Percentiles rank a stretch among this genome's conserved stretches.
phyloP scores from a whole-genome alignment of 23 tunicate species.

The Styela clava region DNA sequence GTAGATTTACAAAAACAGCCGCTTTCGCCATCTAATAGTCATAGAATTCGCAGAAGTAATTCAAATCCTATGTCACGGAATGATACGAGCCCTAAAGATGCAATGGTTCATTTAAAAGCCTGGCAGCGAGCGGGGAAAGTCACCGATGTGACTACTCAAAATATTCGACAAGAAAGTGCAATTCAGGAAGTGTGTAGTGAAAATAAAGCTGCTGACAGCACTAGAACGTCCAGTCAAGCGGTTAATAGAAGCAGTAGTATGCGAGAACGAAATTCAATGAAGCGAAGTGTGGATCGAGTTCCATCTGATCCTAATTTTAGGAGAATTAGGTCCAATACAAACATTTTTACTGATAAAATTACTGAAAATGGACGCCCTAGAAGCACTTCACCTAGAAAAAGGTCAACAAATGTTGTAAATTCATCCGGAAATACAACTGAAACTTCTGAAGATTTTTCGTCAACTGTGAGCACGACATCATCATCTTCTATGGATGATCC shows the following conservation, averaged over 20 bases:
- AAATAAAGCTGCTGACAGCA: background rate
- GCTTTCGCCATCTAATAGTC: background rate
- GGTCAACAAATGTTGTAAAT: background rate
- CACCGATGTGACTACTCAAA: background rate
- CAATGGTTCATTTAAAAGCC: background rate
- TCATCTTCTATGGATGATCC: slow-evolving; percentile 21
- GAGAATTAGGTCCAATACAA: background rate
- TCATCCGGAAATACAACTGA: background rate
- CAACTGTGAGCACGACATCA: slow-evolving; percentile 17
- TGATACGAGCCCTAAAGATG: background rate
- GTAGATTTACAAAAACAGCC: background rate
- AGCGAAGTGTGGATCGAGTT: background rate
- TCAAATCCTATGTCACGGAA: slow-evolving; percentile 10
- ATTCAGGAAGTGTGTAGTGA: background rate
- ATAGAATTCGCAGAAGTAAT: slow-evolving; percentile 9
- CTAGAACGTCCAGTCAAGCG: background rate
- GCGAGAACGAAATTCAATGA: slow-evolving; percentile 10
- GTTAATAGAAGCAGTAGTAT: slow-evolving; percentile 21
- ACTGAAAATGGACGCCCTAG: slow-evolving; percentile 1
- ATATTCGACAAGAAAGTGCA: background rate
- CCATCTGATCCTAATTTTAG: background rate
- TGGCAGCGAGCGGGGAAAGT: background rate
- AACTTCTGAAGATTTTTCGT: background rate
- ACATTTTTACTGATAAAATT: background rate
- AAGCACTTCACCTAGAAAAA: background rate